Evolutionary conservation across 2,797 vertebrate genomes (phyloP).

Genomic region (Knipowitschia caucasica): DNA sequence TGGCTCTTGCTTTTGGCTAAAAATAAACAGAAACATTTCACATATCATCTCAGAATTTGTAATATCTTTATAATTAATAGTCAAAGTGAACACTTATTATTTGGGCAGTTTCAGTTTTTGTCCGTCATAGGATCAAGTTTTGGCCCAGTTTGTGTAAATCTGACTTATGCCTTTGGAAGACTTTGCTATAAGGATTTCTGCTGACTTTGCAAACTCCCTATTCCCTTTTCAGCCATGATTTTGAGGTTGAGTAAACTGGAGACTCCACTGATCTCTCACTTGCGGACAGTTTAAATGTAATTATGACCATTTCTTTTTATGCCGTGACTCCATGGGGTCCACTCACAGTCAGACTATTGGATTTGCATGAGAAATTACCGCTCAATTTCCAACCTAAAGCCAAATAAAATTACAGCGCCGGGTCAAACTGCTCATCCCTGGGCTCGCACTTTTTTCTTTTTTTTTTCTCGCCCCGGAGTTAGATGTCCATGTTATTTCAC

Average conservation of each 20-base stretch:
- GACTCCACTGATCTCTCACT: neutral
- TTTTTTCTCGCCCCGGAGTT: constrained; percentile 20
- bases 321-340: neutral
- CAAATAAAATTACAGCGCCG: constrained; percentile 5
- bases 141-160: too few relatives aligned
- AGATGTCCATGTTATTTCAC: constrained; percentile 48
- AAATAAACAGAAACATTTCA: too few relatives aligned
- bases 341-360: neutral
- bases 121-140: too few relatives aligned
- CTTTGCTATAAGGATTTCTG: neutral
- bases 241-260: neutral
- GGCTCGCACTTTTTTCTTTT: constrained; percentile 19
- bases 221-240: neutral
- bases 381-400: neutral
- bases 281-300: constrained; percentile 2
- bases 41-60: too few relatives aligned
- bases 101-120: too few relatives aligned
- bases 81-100: too few relatives aligned
- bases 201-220: neutral
- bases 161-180: too few relatives aligned
- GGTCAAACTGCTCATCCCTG: constrained; percentile 28
- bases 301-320: neutral
- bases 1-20: too few relatives aligned
- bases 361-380: constrained; percentile 11
- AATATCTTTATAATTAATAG: too few relatives aligned